These are phyloP conservation scores for Limnodromus scolopaceus DNA, from an alignment of 2,797 vertebrate species.

Conservation along the genomic window DNA sequence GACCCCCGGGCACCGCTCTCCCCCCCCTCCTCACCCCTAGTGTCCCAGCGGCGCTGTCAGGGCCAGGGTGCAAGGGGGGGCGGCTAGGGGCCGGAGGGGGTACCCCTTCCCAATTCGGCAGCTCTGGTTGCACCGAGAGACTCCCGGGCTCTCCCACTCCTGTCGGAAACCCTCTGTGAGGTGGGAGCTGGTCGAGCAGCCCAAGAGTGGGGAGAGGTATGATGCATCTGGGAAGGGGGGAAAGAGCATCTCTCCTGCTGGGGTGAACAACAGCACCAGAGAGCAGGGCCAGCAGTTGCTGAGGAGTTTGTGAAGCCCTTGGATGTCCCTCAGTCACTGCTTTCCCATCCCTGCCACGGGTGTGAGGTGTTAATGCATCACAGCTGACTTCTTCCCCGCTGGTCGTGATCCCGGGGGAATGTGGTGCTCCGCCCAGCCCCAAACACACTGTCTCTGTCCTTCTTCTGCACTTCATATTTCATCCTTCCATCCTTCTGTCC, in stretches of 20 bases:
- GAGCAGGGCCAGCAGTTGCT: neutral
- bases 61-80: neutral
- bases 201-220: neutral
- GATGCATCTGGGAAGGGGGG: neutral
- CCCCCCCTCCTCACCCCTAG: accelerated
- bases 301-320: neutral
- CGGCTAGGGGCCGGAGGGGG: too few species aligned
- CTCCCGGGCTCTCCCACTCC: neutral
- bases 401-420: neutral
- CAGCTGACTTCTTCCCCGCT: neutral
- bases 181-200: neutral
- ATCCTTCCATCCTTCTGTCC: neutral
- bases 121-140: neutral
- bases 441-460: neutral
- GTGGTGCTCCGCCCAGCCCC: neutral
- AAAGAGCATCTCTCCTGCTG: neutral
- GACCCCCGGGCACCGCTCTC: neutral
- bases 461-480: neutral
- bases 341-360: neutral
- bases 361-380: neutral
- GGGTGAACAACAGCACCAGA: neutral
- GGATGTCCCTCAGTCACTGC: accelerated
- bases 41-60: neutral
- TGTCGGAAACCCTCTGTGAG: neutral
- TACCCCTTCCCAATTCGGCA: neutral